Percentiles rank a stretch among this genome's conserved stretches.
phyloP scores from a whole-genome alignment of 2,113 vertebrate species.

The Microcebus ravelobensis region DNA sequence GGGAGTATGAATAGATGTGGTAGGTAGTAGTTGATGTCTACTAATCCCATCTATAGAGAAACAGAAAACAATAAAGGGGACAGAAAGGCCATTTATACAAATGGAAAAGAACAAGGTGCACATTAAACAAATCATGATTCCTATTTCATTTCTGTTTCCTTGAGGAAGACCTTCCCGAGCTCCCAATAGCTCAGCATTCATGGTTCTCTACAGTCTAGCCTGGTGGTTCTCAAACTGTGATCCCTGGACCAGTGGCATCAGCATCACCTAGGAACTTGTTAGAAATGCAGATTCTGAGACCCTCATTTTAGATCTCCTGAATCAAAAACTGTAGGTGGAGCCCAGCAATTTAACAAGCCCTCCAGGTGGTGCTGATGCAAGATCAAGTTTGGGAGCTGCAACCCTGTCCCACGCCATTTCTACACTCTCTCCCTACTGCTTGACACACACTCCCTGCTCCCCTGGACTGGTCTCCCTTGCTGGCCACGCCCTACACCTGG shows the following conservation, averaged over 20 bases:
- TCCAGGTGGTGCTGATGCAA: neutral
- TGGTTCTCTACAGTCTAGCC: neutral
- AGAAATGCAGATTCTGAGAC: neutral
- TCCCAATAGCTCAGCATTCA: neutral
- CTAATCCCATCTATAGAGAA: neutral
- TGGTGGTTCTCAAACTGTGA: neutral
- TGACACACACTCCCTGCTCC: neutral
- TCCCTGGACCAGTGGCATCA: neutral
- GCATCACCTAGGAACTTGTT: neutral
- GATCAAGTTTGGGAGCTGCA: neutral
- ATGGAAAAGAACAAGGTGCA: neutral
- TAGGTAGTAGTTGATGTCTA: neutral
- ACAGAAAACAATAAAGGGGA: neutral
- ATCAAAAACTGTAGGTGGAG: neutral
- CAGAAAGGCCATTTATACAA: conserved; percentile 11
- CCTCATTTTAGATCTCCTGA: neutral
- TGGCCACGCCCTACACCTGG: too few species aligned
- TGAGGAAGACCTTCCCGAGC: neutral
- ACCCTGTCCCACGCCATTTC: rapidly evolving
- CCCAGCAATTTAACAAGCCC: neutral
- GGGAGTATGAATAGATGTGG: neutral
- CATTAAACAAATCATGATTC: neutral
- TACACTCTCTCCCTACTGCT: neutral
- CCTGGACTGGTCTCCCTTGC: neutral
- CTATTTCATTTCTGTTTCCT: neutral